Evolutionary conservation across 2,797 vertebrate species (phyloP).

Genomic region (Glyptemys insculpta): DNA sequence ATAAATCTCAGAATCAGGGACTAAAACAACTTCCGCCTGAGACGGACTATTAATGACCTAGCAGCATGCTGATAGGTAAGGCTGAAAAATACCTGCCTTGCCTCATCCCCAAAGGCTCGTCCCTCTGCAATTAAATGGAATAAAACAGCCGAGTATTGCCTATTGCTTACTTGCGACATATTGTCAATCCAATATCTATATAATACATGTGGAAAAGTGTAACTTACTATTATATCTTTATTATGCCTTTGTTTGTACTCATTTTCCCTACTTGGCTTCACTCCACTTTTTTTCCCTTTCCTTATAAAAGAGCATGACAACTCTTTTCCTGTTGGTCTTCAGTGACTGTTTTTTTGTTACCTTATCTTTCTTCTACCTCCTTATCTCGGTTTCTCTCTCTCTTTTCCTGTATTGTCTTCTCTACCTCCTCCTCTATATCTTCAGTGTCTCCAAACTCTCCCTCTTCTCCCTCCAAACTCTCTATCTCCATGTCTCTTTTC

Average conservation of each 20-base stretch:
- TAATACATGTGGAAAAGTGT: constrained; percentile 8
- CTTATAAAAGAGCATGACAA: neutral
- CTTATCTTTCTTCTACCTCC: neutral
- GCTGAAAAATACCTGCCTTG: constrained; percentile 2
- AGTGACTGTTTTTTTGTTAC: neutral
- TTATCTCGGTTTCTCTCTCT: neutral
- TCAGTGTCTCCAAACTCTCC: neutral
- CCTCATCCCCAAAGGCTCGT: neutral
- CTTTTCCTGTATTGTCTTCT: neutral
- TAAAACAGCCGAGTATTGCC: constrained; percentile 51
- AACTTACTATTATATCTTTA: neutral
- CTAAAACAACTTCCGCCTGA: neutral
- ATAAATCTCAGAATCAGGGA: constrained; percentile 25
- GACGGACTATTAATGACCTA: constrained; percentile 4
- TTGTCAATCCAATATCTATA: neutral
- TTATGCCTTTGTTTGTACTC: neutral
- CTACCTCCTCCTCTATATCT: neutral
- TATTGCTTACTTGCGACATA: constrained; percentile 41
- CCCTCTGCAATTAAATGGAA: constrained; percentile 49
- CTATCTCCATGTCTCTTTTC: neutral
- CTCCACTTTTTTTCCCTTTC: neutral
- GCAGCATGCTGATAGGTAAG: neutral
- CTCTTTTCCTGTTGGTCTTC: neutral
- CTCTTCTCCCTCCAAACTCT: neutral
- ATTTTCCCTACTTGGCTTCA: neutral